A percentile compares a stretch with the other conserved stretches of the same genome.
phyloP scores from a whole-genome alignment of 2,113 vertebrate species.

The Myodes glareolus region DNA sequence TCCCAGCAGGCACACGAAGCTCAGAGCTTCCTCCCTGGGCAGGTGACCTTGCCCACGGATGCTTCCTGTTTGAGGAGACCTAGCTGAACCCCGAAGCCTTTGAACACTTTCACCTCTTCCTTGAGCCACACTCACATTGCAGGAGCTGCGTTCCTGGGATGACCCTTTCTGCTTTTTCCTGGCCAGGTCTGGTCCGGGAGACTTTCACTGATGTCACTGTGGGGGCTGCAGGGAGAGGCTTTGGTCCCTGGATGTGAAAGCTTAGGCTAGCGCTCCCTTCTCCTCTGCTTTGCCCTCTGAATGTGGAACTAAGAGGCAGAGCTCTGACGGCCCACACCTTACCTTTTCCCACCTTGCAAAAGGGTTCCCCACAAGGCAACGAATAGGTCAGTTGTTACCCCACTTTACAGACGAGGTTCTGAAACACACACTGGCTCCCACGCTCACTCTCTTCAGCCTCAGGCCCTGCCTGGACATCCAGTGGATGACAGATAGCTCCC shows the following conservation, averaged over 20 bases:
- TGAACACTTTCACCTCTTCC: neutral
- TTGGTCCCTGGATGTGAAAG: neutral
- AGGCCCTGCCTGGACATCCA: neutral
- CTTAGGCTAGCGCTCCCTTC: too few species aligned
- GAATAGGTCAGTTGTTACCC: neutral
- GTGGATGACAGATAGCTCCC: neutral
- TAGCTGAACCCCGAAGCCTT: neutral
- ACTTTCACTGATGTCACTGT: neutral
- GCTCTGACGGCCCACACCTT: rapidly evolving
- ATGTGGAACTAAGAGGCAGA: neutral
- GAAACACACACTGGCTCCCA: rapidly evolving
- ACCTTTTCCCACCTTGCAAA: neutral
- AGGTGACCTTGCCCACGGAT: neutral
- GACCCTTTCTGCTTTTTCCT: too few species aligned
- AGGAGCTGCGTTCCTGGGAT: neutral
- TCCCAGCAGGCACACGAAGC: neutral
- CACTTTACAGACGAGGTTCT: neutral
- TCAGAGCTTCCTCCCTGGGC: neutral
- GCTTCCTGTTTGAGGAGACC: neutral
- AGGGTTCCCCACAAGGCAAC: too few species aligned
- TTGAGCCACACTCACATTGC: neutral
- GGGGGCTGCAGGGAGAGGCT: neutral
- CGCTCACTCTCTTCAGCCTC: neutral
- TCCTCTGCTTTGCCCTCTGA: neutral
- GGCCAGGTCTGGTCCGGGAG: neutral